Evolutionary conservation across 2,888 invertebrate species (phyloP).

Genomic region (Ceramica pisi): DNA sequence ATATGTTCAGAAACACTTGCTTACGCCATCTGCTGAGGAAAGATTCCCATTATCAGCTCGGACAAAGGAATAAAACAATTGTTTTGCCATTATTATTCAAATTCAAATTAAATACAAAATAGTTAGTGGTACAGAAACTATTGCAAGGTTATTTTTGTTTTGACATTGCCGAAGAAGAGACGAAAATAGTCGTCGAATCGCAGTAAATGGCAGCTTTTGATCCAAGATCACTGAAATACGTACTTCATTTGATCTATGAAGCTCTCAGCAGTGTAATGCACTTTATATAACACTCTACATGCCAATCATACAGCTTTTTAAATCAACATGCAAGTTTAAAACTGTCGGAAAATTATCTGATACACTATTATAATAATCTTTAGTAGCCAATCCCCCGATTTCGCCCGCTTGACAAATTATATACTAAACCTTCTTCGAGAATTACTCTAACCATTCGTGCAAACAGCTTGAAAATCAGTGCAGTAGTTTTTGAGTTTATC

Average conservation of each 20-base stretch:
- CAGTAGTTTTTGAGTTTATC: no score
- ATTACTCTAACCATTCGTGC: no score
- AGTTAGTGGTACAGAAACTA: not conserved
- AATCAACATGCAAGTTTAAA: no score
- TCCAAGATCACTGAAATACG: slow-evolving; percentile 14
- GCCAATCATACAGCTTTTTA: no score
- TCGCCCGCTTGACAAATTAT: no score
- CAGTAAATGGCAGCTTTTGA: slow-evolving; percentile 29
- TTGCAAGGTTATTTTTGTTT: slow-evolving; percentile 44
- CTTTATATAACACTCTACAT: not conserved
- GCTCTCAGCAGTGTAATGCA: not conserved
- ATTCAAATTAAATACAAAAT: slow-evolving; percentile 7
- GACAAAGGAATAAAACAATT: slow-evolving; percentile 20
- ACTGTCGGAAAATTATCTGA: no score
- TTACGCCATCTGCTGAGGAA: not conserved
- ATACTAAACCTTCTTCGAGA: no score
- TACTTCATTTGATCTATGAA: slow-evolving; percentile 11
- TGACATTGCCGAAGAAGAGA: slow-evolving; percentile 43
- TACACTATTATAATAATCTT: no score
- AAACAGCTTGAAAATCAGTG: no score
- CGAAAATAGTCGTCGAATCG: slow-evolving; percentile 37
- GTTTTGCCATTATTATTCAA: slow-evolving; percentile 1
- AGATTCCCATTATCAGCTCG: slow-evolving; percentile 7
- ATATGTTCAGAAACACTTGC: slow-evolving; percentile 2
- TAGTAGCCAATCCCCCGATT: no score